These are phyloP conservation scores for Siphlonurus alternatus DNA, from an alignment of 2,888 invertebrate species.

Conservation along the genomic window DNA sequence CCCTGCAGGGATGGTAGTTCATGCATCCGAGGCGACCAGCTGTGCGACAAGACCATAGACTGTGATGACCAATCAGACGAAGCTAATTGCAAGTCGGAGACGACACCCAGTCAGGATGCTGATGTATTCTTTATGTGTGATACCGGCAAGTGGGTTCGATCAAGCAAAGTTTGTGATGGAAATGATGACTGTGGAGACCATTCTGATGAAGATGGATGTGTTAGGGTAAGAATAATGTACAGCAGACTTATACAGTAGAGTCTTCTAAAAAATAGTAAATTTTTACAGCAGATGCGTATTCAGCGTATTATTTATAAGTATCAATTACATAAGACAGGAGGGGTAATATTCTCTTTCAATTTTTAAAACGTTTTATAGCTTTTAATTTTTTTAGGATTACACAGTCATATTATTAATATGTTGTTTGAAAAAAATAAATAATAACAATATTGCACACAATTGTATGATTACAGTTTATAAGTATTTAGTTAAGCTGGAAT, in stretches of 20 bases:
- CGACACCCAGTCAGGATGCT: not conserved
- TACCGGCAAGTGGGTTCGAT: not conserved
- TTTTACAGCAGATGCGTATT: no score
- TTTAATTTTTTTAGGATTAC: no score
- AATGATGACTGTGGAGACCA: not conserved
- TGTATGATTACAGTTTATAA: no score
- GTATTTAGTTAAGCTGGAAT: no score
- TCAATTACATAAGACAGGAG: no score
- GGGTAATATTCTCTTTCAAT: no score
- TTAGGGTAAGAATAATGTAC: not conserved
- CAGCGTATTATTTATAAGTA: no score
- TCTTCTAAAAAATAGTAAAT: not conserved
- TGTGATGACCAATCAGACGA: conserved; percentile 2
- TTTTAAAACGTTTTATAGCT: no score
- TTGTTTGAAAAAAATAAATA: no score
- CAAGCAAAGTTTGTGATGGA: conserved; percentile 1
- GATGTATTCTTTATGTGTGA: not conserved
- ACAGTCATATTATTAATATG: no score
- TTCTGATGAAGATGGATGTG: conserved; percentile 1
- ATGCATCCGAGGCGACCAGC: not conserved
- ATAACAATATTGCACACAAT: no score
- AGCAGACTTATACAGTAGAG: not conserved
- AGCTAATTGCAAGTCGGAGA: not conserved
- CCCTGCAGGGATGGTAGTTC: not conserved
- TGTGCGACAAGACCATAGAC: not conserved